These are phyloP conservation scores for Alexandromys oeconomus DNA, from an alignment of 2,797 vertebrate species.

Conservation along the genomic window DNA sequence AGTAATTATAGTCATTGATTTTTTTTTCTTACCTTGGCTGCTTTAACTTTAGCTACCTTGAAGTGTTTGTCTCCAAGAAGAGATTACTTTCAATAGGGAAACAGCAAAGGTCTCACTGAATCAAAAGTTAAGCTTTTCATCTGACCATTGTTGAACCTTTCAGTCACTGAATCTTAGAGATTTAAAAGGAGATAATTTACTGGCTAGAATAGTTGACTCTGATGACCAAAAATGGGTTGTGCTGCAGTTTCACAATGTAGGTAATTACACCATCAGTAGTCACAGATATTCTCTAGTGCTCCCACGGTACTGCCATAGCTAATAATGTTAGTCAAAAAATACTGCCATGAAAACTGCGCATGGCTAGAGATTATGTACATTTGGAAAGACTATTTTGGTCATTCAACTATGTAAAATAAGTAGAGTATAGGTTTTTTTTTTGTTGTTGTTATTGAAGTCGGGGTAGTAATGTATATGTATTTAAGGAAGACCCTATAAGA, in stretches of 20 bases:
- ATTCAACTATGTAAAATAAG: neutral
- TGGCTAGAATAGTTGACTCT: neutral
- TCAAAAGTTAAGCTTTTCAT: neutral
- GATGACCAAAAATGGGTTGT: neutral
- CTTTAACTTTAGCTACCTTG: neutral
- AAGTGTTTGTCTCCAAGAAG: neutral
- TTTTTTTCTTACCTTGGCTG: neutral
- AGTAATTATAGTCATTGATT: neutral
- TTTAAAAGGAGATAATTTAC: neutral
- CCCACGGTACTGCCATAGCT: neutral
- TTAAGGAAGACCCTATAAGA: neutral
- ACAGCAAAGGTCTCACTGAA: neutral
- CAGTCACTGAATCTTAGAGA: neutral
- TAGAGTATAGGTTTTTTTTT: neutral
- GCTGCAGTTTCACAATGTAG: neutral
- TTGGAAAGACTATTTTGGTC: neutral
- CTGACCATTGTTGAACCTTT: neutral
- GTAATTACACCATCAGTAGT: neutral
- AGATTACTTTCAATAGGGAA: neutral
- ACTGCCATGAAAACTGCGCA: neutral
- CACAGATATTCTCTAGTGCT: neutral
- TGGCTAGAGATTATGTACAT: neutral
- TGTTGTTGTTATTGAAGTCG: neutral
- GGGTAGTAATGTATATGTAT: neutral
- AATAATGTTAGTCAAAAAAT: neutral